These are phyloP conservation scores for Akabosia matsudoensis DNA, from an alignment of 1,140 invertebrate species.

Conservation along the genomic window DNA sequence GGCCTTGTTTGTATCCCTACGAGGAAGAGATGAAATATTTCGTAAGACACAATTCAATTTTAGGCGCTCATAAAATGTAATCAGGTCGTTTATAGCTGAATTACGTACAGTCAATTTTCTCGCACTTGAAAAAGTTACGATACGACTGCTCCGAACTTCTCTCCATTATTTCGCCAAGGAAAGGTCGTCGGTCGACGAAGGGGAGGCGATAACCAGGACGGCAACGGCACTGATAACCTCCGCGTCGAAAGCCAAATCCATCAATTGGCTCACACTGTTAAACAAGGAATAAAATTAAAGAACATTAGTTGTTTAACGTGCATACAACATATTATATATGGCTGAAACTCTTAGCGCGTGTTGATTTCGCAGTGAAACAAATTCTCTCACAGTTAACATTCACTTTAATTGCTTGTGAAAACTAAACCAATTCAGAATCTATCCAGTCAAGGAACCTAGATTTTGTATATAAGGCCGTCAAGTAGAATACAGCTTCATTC, in stretches of 20 bases:
- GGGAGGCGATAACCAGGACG: conserved; percentile 84
- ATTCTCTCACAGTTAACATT: too few species aligned
- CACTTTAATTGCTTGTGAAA: too few species aligned
- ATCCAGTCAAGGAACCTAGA: too few species aligned
- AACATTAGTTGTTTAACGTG: too few species aligned
- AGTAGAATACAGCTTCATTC: too few species aligned
- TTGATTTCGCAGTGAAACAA: too few species aligned
- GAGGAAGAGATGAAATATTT: conserved; percentile 39
- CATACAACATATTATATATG: not conserved
- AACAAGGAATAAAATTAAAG: not conserved
- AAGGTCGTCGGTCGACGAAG: conserved; percentile 78
- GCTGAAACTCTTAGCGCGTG: too few species aligned
- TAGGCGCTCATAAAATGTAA: conserved; percentile 19
- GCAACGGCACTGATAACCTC: conserved; percentile 94
- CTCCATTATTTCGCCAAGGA: conserved; percentile 89
- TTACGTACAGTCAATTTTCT: conserved; percentile 88
- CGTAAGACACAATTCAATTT: conserved; percentile 29
- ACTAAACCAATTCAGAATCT: too few species aligned
- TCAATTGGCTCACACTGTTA: conserved; percentile 88
- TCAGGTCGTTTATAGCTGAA: too few species aligned
- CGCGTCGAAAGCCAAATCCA: conserved; percentile 90
- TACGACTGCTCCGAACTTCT: conserved; percentile 87
- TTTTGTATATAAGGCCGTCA: too few species aligned
- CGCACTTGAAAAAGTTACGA: conserved; percentile 86
- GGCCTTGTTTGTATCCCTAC: conserved; percentile 77